Percentiles rank a stretch among this genome's conserved stretches.
phyloP scores from a whole-genome alignment of 2,888 invertebrate genomes.

The Escarpia spicata region DNA sequence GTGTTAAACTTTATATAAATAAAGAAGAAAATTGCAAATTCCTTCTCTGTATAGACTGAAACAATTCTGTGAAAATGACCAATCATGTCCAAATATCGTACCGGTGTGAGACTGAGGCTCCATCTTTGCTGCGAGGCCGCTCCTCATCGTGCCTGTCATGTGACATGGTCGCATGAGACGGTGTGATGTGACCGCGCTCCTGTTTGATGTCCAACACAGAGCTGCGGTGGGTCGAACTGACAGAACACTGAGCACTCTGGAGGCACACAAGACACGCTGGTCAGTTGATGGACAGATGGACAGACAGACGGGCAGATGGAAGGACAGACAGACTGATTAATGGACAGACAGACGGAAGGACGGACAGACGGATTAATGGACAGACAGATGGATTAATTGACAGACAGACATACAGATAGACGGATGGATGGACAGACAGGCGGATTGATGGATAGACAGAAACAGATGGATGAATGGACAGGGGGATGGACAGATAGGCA shows the following conservation, averaged over 20 bases:
- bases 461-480: too few relatives aligned
- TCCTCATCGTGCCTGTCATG: slow-evolving; percentile 55
- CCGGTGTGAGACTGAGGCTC: slow-evolving; percentile 32
- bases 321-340: too few relatives aligned
- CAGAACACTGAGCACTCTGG: background rate
- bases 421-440: too few relatives aligned
- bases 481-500: too few relatives aligned
- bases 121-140: slow-evolving; percentile 47
- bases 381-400: too few relatives aligned
- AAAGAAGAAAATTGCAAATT: background rate
- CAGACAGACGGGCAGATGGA: background rate
- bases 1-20: too few relatives aligned
- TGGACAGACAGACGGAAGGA: too few relatives aligned
- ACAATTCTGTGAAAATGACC: background rate
- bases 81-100: background rate
- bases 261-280: too few relatives aligned
- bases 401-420: too few relatives aligned
- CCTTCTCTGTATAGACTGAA: background rate
- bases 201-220: slow-evolving; percentile 43
- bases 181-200: slow-evolving; percentile 50
- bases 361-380: too few relatives aligned
- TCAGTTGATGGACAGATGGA: background rate
- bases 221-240: background rate
- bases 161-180: slow-evolving; percentile 38
- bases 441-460: too few relatives aligned